Evolutionary conservation across 64 coral and sea anemone species (phyloP).

Genomic region (Pachyseris speciosa): DNA sequence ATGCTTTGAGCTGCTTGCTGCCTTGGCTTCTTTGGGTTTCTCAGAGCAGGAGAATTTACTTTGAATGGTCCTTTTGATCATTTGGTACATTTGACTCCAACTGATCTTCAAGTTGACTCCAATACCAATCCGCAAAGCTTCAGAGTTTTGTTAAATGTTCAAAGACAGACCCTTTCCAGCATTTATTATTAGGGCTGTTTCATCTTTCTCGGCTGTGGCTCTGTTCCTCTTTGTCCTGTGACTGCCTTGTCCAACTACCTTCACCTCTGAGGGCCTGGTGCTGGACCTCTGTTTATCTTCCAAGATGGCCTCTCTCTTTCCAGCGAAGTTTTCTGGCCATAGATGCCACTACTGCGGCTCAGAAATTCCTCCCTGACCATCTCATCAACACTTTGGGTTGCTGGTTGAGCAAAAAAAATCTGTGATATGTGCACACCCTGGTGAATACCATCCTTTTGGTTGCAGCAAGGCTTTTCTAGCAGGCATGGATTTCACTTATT

Average conservation of each 20-base stretch:
- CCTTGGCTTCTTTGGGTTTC: not conserved
- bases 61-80: not conserved
- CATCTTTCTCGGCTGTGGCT: constrained; percentile 11
- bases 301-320: not conserved
- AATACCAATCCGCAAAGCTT: not conserved
- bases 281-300: not conserved
- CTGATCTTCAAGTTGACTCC: constrained; percentile 6
- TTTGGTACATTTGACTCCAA: not conserved
- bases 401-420: not conserved
- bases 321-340: not conserved
- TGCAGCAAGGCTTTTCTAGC: not conserved
- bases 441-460: not conserved
- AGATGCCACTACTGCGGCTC: not conserved
- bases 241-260: not conserved
- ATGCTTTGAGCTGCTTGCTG: constrained; percentile 47
- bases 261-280: not conserved
- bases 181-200: constrained; percentile 32
- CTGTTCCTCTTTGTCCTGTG: not conserved
- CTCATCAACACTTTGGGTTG: not conserved
- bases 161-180: constrained; percentile 6
- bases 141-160: not conserved
- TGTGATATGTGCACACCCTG: not conserved
- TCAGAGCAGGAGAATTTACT: not conserved
- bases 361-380: not conserved
- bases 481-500: not conserved